These are phyloP conservation scores for Drosophila jambulina DNA, from an alignment of 1,140 invertebrate genomes.

Conservation along the genomic window DNA sequence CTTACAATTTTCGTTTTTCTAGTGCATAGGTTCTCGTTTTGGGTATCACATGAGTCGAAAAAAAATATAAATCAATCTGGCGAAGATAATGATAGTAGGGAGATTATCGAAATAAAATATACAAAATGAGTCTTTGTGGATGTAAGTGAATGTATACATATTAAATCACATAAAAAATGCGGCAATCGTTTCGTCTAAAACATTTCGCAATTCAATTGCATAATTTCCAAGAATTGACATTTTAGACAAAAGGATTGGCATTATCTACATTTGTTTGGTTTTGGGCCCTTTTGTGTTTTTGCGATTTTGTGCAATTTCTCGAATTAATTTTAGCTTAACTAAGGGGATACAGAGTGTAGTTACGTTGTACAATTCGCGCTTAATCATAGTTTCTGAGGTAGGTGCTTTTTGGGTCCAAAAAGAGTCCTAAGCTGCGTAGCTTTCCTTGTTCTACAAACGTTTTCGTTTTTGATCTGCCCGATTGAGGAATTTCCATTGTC, in stretches of 20 bases:
- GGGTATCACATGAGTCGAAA: conserved; percentile 70
- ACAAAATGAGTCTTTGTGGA: conserved; percentile 27
- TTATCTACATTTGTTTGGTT: conserved; percentile 75
- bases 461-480: conserved; percentile 29
- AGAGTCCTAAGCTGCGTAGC: conserved; percentile 31
- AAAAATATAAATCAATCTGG: conserved; percentile 50
- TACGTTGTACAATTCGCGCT: conserved; percentile 70
- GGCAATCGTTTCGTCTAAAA: conserved; percentile 85
- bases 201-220: conserved; percentile 49
- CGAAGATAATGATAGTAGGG: conserved; percentile 49
- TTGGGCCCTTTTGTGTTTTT: conserved; percentile 41
- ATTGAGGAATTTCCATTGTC: conserved; percentile 43
- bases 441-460: conserved; percentile 12
- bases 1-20: conserved; percentile 16
- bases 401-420: conserved; percentile 35
- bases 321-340: conserved; percentile 71
- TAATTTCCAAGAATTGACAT: conserved; percentile 73
- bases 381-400: conserved; percentile 41
- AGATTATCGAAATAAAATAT: conserved; percentile 53
- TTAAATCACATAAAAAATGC: conserved; percentile 79
- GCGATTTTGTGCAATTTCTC: conserved; percentile 43
- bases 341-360: conserved; percentile 85
- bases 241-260: conserved; percentile 85
- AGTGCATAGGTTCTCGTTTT: conserved; percentile 49
- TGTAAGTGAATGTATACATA: conserved; percentile 35